Base-by-base conservation (phyloP, 53 echinoderm and acorn worm genomes). In the Astropecten irregularis region DNA sequence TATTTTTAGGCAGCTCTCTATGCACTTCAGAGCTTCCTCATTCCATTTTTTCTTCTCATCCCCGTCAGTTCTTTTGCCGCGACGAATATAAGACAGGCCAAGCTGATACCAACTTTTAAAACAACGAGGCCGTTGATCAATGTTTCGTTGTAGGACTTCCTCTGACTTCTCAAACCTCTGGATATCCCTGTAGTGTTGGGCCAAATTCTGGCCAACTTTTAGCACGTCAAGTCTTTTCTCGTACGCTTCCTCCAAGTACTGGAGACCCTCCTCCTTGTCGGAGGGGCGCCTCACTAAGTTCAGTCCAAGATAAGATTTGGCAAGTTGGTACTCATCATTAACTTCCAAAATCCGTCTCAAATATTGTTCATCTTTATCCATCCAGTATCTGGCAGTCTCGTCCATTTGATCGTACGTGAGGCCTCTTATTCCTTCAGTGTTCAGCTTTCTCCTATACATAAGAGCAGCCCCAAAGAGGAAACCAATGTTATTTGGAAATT, bases 401-500 rank as follows among this genome's bases (percentile, higher is more conserved):
- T n/a, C n/a, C n/a, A n/a, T n/a, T n/a, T n/a, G n/a, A n/a, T n/a
- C n/a, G n/a, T n/a, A n/a, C n/a, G n/a, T n/a, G n/a, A n/a, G n/a
- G n/a, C n/a, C n/a, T n/a, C n/a, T n/a, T n/a, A n/a, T n/a, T n/a
- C n/a, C n/a, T n/a, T n/a, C n/a, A n/a, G n/a, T n/a, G n/a, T n/a
- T n/a, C n/a, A n/a, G n/a, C n/a, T 32, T 37, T 32, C 73, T 54
- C 18, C 73, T 56, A 1, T 54, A 19, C 56, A 73, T 37, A 4
- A 73, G 38, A 16, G 37, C 38, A 40, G 73, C 73, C 35, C 73
- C 73, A 27, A 25, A 55, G 13, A 73, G 35, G 25, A 73, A 73
- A 9, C 30, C 38, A 4, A 20, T 5, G 55, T 54, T 73, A 26
- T 73, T 21, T 0, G 73, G 73, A 29, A 73, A 73, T 0, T 11